phyloP scores from a whole-genome alignment of 2,797 vertebrate genomes.

The Falco biarmicus region DNA sequence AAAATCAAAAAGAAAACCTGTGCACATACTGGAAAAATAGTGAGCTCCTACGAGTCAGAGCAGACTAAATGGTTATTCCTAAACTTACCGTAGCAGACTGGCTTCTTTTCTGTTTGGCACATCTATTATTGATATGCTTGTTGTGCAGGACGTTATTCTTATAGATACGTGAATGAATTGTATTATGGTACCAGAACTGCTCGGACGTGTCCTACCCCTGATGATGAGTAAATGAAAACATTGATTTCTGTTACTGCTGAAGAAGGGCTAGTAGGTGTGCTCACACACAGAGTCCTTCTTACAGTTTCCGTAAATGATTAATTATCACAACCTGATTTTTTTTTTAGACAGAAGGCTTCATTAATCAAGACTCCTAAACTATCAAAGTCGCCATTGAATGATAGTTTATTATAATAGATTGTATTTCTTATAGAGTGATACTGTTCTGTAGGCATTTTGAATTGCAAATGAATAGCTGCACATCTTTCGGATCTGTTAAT shows the following conservation, averaged over 20 bases:
- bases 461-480: conserved; percentile 29
- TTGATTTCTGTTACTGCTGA: background rate
- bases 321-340: background rate
- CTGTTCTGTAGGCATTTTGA: background rate
- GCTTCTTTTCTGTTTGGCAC: background rate
- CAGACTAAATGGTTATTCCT: background rate
- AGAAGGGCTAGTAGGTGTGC: background rate
- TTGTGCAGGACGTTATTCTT: background rate
- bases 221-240: conserved; percentile 1
- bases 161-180: background rate
- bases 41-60: background rate
- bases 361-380: background rate
- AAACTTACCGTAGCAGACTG: background rate
- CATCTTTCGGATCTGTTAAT: conserved; percentile 1
- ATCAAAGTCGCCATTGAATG: background rate
- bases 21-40: background rate
- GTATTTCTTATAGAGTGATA: background rate
- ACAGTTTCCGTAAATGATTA: conserved; percentile 1
- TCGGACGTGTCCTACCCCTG: background rate
- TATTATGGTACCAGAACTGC: background rate
- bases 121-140: background rate
- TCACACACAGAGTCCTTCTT: background rate
- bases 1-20: background rate
- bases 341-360: background rate
- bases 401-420: conserved; percentile 2